These are phyloP conservation scores for Pantala flavescens DNA, from an alignment of 1,140 invertebrate genomes.

Conservation along the genomic window DNA sequence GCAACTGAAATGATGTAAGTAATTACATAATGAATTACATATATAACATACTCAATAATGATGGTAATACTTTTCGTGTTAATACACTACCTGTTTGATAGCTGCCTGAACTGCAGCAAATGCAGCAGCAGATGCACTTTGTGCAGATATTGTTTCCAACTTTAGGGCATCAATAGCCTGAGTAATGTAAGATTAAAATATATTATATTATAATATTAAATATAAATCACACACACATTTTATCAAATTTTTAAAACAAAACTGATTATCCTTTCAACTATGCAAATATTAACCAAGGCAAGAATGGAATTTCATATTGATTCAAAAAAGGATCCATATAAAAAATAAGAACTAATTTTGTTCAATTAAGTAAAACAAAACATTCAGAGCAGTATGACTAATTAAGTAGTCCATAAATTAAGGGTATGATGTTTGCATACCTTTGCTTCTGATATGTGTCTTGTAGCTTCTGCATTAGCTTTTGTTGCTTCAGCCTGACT, in stretches of 20 bases:
- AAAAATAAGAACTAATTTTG: too few species aligned
- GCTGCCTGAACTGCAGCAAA: constrained; percentile 7
- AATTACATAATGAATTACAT: too few species aligned
- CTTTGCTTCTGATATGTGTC: background rate
- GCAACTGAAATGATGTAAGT: background rate
- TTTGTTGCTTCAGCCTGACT: background rate
- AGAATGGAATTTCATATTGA: too few species aligned
- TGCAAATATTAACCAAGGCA: too few species aligned
- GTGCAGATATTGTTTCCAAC: background rate
- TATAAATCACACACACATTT: too few species aligned
- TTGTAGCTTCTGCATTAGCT: background rate
- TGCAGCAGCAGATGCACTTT: background rate
- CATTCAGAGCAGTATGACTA: too few species aligned
- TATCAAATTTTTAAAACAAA: too few species aligned
- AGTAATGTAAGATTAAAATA: background rate
- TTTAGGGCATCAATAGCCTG: background rate
- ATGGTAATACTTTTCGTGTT: background rate
- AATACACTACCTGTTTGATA: background rate
- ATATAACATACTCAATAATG: background rate
- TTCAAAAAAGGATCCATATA: too few species aligned
- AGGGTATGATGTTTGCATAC: background rate
- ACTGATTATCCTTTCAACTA: too few species aligned
- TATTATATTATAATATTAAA: too few species aligned
- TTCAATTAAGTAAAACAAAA: too few species aligned
- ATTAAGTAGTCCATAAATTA: too few species aligned